A percentile compares a stretch with the other conserved stretches of the same genome.
phyloP scores from a whole-genome alignment of 1,140 invertebrate genomes.

The Armadillidium nasatum region DNA sequence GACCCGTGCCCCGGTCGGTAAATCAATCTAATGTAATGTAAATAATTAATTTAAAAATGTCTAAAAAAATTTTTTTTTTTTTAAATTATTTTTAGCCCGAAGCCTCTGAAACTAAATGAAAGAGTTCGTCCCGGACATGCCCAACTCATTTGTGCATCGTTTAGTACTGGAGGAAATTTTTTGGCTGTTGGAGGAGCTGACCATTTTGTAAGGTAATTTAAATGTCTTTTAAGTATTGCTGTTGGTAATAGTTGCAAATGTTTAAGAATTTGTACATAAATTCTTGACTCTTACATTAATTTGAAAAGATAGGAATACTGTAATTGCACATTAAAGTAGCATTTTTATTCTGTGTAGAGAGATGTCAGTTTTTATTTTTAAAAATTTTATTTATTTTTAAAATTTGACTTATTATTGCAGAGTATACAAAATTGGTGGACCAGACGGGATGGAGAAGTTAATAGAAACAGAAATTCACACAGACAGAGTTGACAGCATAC shows the following conservation, averaged over 20 bases:
- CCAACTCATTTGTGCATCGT: slow-evolving; percentile 93
- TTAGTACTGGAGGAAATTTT: slow-evolving; percentile 89
- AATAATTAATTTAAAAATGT: too few species aligned
- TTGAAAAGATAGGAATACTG: too few species aligned
- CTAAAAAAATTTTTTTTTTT: too few species aligned
- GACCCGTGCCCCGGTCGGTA: too few species aligned
- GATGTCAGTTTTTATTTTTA: too few species aligned
- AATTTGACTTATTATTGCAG: background rate
- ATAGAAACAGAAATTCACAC: slow-evolving; percentile 81
- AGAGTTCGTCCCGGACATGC: slow-evolving; percentile 85
- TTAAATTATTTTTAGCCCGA: slow-evolving; percentile 58
- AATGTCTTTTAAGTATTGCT: too few species aligned
- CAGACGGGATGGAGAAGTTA: slow-evolving; percentile 66
- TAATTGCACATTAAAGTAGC: too few species aligned
- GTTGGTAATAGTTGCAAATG: too few species aligned
- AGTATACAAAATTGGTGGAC: slow-evolving; percentile 69
- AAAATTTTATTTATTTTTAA: background rate
- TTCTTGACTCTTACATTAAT: too few species aligned
- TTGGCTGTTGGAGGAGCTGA: slow-evolving; percentile 90
- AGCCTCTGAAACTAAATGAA: slow-evolving; percentile 87
- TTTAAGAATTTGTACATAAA: too few species aligned
- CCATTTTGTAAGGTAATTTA: slow-evolving; percentile 68
- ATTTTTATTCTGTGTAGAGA: too few species aligned
- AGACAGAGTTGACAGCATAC: slow-evolving; percentile 92
- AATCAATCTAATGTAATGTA: too few species aligned